Evolutionary conservation across 2,797 vertebrate genomes (phyloP), one percentile per base, ranked within the genome.

Genomic region (Amblyopsis hoosieri): DNA sequence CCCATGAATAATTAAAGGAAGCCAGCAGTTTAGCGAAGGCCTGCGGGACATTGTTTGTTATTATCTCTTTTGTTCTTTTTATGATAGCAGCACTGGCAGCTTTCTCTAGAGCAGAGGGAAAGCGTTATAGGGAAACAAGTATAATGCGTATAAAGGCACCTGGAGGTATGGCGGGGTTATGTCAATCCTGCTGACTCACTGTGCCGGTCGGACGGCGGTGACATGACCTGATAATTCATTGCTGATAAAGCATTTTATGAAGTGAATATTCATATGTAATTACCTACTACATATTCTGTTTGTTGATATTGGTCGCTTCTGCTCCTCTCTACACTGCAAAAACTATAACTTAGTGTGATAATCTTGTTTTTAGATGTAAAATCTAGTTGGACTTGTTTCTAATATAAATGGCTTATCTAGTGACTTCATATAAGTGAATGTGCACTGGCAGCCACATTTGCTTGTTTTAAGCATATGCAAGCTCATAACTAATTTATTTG

Each of bases 1-100:
- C 47, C 49, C 33, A 75, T 89, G 71, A 89, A 88, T 90, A 82
- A 88, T 85, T 88, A 62, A 88, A 65, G 58, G 65, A 62, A 79
- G 72, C 31, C 78, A 76, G 73, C 74, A 74, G 72, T 74, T 79
- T 81, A 81, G 71, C 63, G 13, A 2, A 19, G 37, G 78, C 81
- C 84, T 49, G 59, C 66, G 83, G 86, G 77, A 48, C 69, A 79
- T 71, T 19, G 62, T 85, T 87, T 81, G 74, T 84, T 80, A 87
- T 87, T 76, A 90, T 90, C 79, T 73, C 52, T 64, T 62, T 49
- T 61, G 64, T 60, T 86, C 64, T 19, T 19, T 19, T 19, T 19
- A 19, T 19, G 19, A 19, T 19, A 45, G 68, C 72, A 48, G 69
- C 74, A 46, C 68, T 82, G 78, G 73, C 84, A 74, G 72, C 61